These are phyloP conservation scores for Pimpla rufipes DNA, from an alignment of 2,888 invertebrate genomes.

Conservation along the genomic window DNA sequence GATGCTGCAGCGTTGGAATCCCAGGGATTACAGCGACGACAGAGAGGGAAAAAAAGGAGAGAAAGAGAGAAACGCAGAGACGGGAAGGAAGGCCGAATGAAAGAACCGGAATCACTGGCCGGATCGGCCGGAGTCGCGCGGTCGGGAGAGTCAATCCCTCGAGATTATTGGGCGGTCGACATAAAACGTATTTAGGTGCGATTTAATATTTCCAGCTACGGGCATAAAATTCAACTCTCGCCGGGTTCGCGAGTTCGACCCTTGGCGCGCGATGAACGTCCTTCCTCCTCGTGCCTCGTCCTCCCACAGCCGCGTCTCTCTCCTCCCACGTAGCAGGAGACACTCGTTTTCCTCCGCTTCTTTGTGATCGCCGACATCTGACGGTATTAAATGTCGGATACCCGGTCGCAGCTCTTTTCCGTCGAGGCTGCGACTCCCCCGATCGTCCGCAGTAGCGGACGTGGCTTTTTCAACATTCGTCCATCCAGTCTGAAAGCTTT, in stretches of 20 bases:
- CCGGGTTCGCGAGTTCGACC: conserved; percentile 69
- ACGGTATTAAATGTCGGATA: conserved; percentile 59
- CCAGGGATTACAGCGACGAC: conserved; percentile 26
- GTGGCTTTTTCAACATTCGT: conserved; percentile 21
- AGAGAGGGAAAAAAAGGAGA: conserved; percentile 7
- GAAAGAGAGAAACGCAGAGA: neutral
- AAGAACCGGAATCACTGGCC: conserved; percentile 70
- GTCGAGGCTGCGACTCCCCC: conserved; percentile 3
- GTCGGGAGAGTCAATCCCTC: conserved; percentile 69
- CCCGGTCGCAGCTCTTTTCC: neutral
- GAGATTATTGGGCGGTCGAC: conserved; percentile 83
- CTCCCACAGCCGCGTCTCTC: neutral
- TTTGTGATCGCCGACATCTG: conserved; percentile 72
- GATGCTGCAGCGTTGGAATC: conserved; percentile 13
- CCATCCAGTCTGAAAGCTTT: conserved; percentile 15
- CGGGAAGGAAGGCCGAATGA: conserved; percentile 52
- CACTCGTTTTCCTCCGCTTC: conserved; percentile 51
- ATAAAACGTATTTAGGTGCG: conserved; percentile 85
- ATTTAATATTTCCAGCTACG: conserved; percentile 85
- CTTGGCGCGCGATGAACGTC: conserved; percentile 53
- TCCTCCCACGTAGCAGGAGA: conserved; percentile 54
- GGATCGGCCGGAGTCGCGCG: conserved; percentile 64
- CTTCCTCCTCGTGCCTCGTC: conserved; percentile 49
- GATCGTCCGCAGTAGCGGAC: conserved; percentile 31
- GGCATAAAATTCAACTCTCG: conserved; percentile 82